Percentiles rank a stretch among this genome's conserved stretches.
phyloP scores from a whole-genome alignment of 1,140 invertebrate genomes.

The Lethocerus indicus region DNA sequence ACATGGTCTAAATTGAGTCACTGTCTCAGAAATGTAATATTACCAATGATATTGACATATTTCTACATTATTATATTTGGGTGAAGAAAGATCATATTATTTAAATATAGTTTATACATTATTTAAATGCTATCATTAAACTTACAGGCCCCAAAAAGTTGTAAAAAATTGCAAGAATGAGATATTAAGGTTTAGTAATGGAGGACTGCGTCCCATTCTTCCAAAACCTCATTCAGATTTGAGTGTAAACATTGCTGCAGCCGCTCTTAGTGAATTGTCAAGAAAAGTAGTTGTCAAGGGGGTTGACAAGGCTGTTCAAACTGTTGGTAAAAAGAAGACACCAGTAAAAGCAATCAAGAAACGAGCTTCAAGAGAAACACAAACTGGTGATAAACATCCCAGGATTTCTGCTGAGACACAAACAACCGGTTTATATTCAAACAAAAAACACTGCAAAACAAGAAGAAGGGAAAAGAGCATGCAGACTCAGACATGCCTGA shows the following conservation, averaged over 20 bases:
- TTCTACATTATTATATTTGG: too few species aligned
- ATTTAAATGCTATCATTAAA: too few species aligned
- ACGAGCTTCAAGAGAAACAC: constrained; percentile 5
- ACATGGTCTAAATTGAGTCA: too few species aligned
- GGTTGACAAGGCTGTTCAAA: constrained; percentile 8
- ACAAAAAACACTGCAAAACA: not conserved
- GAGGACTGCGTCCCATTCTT: not conserved
- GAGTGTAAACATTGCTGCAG: constrained; percentile 12
- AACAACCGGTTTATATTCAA: constrained; percentile 3
- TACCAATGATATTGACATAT: too few species aligned
- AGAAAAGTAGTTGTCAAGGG: constrained; percentile 10
- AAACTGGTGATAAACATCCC: constrained; percentile 4
- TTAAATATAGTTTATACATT: too few species aligned
- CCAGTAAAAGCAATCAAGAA: constrained; percentile 2
- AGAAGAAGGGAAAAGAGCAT: not conserved
- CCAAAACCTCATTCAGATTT: constrained; percentile 3
- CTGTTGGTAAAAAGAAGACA: not conserved
- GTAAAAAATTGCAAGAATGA: not conserved
- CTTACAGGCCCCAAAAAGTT: too few species aligned
- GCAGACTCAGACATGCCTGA: constrained; percentile 4
- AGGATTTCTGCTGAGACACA: constrained; percentile 6
- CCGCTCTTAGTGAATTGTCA: constrained; percentile 12
- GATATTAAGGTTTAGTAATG: not conserved
- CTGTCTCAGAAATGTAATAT: too few species aligned
- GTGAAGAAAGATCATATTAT: too few species aligned